Evolutionary conservation across 2,797 vertebrate species (phyloP).

Genomic region (Microctenopoma steveboyesi): DNA sequence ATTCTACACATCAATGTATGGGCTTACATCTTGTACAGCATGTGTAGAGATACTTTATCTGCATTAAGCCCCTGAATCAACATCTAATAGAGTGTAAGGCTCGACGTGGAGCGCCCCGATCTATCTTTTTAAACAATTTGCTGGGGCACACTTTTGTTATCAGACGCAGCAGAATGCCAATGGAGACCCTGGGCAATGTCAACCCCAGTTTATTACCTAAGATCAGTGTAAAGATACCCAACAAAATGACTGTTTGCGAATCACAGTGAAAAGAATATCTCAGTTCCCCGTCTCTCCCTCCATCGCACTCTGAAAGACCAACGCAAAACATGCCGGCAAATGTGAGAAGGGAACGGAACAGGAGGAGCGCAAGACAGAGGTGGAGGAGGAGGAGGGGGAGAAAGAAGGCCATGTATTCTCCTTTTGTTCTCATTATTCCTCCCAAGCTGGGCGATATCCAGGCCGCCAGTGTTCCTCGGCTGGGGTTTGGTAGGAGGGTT

Average conservation of each 20-base stretch:
- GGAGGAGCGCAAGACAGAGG: slow-evolving; percentile 36
- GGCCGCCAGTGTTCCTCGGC: slow-evolving; percentile 51
- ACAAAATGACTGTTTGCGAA: slow-evolving; percentile 67
- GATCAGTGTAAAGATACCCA: slow-evolving; percentile 72
- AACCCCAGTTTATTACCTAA: slow-evolving; percentile 68
- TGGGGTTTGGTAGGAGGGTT: slow-evolving; percentile 60
- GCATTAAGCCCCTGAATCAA: slow-evolving; percentile 63
- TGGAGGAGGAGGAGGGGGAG: slow-evolving; percentile 22
- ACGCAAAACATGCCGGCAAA: slow-evolving; percentile 21
- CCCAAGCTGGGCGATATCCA: slow-evolving; percentile 62
- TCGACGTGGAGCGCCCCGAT: slow-evolving; percentile 18
- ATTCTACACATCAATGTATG: slow-evolving; percentile 40
- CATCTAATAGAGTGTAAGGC: slow-evolving; percentile 52
- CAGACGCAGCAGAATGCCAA: slow-evolving; percentile 61
- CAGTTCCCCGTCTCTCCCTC: slow-evolving; percentile 1
- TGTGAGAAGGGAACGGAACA: slow-evolving; percentile 38
- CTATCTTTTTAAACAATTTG: slow-evolving; percentile 67
- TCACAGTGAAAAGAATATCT: slow-evolving; percentile 36
- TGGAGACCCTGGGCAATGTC: slow-evolving; percentile 69
- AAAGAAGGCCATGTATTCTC: slow-evolving; percentile 65
- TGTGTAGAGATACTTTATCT: slow-evolving; percentile 59
- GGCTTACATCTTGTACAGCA: slow-evolving; percentile 51
- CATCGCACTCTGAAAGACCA: slow-evolving; percentile 32
- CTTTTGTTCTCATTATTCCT: slow-evolving; percentile 74
- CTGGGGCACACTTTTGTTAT: slow-evolving; percentile 64